A percentile compares a stretch with the other conserved stretches of the same genome.
These are phyloP conservation scores for Psittacula derbiana DNA, from an alignment of 2,797 vertebrate species.

Conservation along the genomic window DNA sequence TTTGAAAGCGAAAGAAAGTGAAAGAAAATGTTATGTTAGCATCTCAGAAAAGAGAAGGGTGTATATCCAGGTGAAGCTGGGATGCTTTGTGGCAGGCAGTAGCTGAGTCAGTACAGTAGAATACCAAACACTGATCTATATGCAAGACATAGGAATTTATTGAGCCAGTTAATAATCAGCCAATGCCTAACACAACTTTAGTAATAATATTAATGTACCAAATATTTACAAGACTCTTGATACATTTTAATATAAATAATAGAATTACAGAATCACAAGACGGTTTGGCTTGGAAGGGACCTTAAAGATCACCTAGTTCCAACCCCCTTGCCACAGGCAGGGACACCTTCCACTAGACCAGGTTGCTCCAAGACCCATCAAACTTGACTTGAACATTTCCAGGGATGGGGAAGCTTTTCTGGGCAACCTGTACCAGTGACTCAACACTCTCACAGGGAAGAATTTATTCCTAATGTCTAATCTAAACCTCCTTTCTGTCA, in stretches of 20 bases:
- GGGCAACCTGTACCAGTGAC: neutral
- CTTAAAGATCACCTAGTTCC: neutral
- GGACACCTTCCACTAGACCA: neutral
- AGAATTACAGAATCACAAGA: neutral
- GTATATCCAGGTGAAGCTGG: neutral
- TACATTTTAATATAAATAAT: neutral
- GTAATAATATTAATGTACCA: neutral
- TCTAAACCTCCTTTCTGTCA: neutral
- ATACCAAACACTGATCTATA: neutral
- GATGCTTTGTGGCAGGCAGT: neutral
- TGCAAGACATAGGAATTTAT: neutral
- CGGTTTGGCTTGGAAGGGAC: neutral
- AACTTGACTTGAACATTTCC: neutral
- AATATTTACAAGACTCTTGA: neutral
- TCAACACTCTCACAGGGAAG: neutral
- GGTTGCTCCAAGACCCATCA: neutral
- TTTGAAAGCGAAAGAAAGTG: neutral
- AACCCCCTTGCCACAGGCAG: neutral
- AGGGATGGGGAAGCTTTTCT: neutral
- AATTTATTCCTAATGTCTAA: neutral
- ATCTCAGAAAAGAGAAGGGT: neutral
- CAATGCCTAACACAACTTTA: neutral
- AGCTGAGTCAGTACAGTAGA: neutral
- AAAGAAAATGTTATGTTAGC: neutral
- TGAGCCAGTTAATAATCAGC: neutral